Conservation (phyloP, 1,140 invertebrate genomes). For the Diuraphis noxia region DNA sequence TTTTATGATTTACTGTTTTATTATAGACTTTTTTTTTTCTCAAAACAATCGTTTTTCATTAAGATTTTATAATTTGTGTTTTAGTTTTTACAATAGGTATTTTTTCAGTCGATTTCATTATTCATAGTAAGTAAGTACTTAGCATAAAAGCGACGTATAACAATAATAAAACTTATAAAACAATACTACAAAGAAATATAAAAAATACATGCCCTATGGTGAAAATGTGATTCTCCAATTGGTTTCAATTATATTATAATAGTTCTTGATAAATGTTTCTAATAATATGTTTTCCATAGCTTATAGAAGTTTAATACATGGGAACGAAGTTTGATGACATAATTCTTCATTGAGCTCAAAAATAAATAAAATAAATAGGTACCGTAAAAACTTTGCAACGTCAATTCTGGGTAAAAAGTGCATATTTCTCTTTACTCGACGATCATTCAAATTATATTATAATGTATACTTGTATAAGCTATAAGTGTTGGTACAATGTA, state of each 20-base stretch:
- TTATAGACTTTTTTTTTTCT: neutral
- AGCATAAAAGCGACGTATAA: neutral
- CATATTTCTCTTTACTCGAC: no score
- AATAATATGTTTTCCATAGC: neutral
- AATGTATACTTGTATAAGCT: neutral
- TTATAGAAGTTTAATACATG: neutral
- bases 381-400: neutral
- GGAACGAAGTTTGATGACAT: neutral
- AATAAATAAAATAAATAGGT: neutral
- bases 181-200: neutral
- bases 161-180: neutral
- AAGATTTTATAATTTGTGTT: neutral
- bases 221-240: neutral
- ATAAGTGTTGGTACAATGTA: no score
- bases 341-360: neutral
- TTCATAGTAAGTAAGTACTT: neutral
- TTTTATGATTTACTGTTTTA: neutral
- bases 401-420: neutral
- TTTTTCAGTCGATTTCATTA: neutral
- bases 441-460: neutral
- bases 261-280: neutral
- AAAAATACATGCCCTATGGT: no score
- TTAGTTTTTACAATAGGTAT: neutral
- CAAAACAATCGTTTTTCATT: neutral
- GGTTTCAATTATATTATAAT: neutral